These are phyloP conservation scores for Adelosebastes latens DNA, from an alignment of 2,797 vertebrate species.

Conservation along the genomic window DNA sequence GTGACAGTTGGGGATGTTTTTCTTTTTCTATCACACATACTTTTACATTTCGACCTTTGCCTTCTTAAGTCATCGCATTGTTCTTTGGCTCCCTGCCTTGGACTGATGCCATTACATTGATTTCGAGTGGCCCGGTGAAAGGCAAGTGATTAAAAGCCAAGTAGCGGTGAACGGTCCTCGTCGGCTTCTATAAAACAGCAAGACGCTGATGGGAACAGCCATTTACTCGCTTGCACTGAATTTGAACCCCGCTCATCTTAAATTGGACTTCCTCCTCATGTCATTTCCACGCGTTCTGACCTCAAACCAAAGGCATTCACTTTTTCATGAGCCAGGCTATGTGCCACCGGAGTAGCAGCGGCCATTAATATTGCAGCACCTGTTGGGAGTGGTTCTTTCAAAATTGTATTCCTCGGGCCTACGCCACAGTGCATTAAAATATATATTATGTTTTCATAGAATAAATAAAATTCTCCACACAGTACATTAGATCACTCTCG, in stretches of 20 bases:
- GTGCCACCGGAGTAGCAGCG: slow-evolving; percentile 53
- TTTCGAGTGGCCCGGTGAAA: slow-evolving; percentile 49
- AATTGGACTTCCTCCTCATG: slow-evolving; percentile 52
- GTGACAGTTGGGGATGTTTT: neutral
- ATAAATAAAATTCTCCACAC: slow-evolving; percentile 70
- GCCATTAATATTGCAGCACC: slow-evolving; percentile 84
- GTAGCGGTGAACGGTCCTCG: slow-evolving; percentile 44
- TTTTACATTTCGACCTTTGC: slow-evolving; percentile 22
- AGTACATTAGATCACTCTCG: slow-evolving; percentile 67
- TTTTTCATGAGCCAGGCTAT: slow-evolving; percentile 71
- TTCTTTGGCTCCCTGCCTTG: neutral
- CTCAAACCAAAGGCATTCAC: slow-evolving; percentile 69
- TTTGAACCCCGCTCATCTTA: slow-evolving; percentile 59
- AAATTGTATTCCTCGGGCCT: slow-evolving; percentile 72
- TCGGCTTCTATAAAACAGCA: slow-evolving; percentile 51
- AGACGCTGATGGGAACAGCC: slow-evolving; percentile 38
- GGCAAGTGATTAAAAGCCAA: slow-evolving; percentile 68
- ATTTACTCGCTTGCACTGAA: slow-evolving; percentile 46
- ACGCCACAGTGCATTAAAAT: slow-evolving; percentile 68
- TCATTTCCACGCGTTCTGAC: slow-evolving; percentile 56
- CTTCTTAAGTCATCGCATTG: neutral
- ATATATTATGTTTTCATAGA: slow-evolving; percentile 74
- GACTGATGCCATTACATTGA: slow-evolving; percentile 31
- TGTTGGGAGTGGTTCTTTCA: slow-evolving; percentile 72
- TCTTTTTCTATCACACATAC: neutral